Evolutionary conservation across 2,888 invertebrate genomes (phyloP).

Genomic region (Agrenia bidenticulata): DNA sequence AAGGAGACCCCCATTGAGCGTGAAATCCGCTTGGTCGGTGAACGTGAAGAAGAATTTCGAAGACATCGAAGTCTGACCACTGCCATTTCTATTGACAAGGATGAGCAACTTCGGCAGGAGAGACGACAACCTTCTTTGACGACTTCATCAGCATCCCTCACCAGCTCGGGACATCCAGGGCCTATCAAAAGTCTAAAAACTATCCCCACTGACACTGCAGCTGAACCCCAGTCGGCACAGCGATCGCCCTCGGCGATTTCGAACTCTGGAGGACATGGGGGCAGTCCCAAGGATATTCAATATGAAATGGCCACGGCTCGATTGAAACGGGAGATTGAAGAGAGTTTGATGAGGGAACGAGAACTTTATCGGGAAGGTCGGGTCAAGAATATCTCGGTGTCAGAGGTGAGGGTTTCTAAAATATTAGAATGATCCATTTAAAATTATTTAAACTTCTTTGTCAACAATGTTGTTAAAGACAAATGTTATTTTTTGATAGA

Average conservation of each 20-base stretch:
- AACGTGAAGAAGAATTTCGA: conserved; percentile 60
- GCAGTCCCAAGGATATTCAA: conserved; percentile 35
- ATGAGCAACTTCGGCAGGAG: background rate
- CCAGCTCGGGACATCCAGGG: background rate
- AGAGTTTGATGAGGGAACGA: conserved; percentile 47
- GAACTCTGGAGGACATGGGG: background rate
- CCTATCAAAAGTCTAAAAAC: background rate
- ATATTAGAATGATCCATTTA: too few species aligned
- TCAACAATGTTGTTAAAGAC: too few species aligned
- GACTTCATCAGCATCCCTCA: background rate
- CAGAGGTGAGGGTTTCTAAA: conserved; percentile 11
- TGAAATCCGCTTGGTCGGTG: conserved; percentile 59
- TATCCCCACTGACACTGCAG: too few species aligned
- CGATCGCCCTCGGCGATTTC: background rate
- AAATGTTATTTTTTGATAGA: too few species aligned
- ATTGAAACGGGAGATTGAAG: conserved; percentile 50
- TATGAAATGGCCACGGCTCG: conserved; percentile 50
- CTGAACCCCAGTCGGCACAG: too few species aligned
- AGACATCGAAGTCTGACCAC: conserved; percentile 50
- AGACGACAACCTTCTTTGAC: background rate
- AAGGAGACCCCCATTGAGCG: conserved; percentile 61
- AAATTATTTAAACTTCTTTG: too few species aligned
- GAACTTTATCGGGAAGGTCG: conserved; percentile 42
- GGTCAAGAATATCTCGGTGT: conserved; percentile 20
- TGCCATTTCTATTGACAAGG: conserved; percentile 10